phyloP scores from a whole-genome alignment of 1,140 invertebrate species.

The Lysiphlebus fabarum region DNA sequence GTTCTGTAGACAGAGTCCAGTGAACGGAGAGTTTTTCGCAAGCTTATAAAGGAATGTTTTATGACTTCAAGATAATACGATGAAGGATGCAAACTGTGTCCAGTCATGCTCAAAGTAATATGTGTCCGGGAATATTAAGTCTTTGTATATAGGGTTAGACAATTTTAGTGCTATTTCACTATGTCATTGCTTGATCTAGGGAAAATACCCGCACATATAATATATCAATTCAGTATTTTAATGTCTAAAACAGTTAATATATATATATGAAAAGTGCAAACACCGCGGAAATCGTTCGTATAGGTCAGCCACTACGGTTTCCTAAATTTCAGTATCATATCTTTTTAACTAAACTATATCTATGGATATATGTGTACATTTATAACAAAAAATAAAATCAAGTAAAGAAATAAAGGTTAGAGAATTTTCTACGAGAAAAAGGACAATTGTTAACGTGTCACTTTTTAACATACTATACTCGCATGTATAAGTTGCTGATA shows the following conservation, averaged over 20 bases:
- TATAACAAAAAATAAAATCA: not conserved
- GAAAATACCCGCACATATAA: slow-evolving; percentile 33
- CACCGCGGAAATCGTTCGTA: slow-evolving; percentile 38
- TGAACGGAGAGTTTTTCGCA: slow-evolving; percentile 14
- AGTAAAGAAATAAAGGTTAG: not conserved
- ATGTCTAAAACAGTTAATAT: slow-evolving; percentile 45
- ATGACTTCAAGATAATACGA: slow-evolving; percentile 44
- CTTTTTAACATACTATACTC: slow-evolving; percentile 13
- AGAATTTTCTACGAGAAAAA: too few species aligned
- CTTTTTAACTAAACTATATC: slow-evolving; percentile 8
- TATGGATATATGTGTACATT: not conserved
- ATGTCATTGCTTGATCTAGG: slow-evolving; percentile 12
- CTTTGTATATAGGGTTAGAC: slow-evolving; percentile 5
- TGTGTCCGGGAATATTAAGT: slow-evolving; percentile 33
- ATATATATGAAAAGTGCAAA: slow-evolving; percentile 47
- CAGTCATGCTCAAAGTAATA: slow-evolving; percentile 43
- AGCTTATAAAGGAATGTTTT: slow-evolving; percentile 32
- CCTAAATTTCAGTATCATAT: not conserved
- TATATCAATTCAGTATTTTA: slow-evolving; percentile 50
- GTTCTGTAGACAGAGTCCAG: slow-evolving; percentile 19
- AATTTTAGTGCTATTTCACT: slow-evolving; percentile 15
- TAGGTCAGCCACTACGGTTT: slow-evolving; percentile 26
- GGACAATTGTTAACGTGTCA: not conserved
- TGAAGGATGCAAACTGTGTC: slow-evolving; percentile 42
- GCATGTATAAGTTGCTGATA: slow-evolving; percentile 35